Evolutionary conservation across 2,888 invertebrate genomes (phyloP), one percentile per base, ranked within the genome.

Genomic region (Podabrus alpinus): DNA sequence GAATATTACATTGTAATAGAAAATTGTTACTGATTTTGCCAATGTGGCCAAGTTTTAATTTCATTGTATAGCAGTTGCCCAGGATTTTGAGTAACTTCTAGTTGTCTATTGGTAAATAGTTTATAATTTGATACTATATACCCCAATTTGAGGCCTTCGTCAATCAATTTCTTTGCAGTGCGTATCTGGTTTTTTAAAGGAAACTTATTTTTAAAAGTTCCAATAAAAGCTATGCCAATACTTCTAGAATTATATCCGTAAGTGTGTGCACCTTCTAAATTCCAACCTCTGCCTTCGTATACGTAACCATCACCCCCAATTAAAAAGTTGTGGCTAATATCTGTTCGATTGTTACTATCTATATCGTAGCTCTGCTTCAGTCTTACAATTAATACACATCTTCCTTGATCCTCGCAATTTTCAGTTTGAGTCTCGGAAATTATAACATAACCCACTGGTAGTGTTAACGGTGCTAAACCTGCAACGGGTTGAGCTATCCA

Each of bases 261-360:
- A 0, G 94, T 90, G 81, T 95, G 94, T 0, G 94, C 92, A 0
- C 95, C 95, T 60, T 91, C 88, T 75, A 86, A 86, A 78, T 92
- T 90, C 95, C 95, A 95, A 1, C 94, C 94, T 0, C 94, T 94
- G 0, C 93, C 94, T 79, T 90, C 91, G 84, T 94, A 95, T 0
- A 91, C 92, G 9, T 90, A 89, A 0, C 94, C 94, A 83, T 94
- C 94, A 9, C 94, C 94, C 0, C 94, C 95, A 2, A 95, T 90
- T 3, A 95, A 86, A 80, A 94, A 96, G 83, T 94, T 95, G 84
- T 94, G 95, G 0, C 89, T 92, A 21, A 94, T 94, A 83, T 95
- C 94, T 74, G 88, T 89, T 89, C 92, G 92, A 0, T 88, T 85
- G 70, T 85, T 86, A 15, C 90, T 89, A 80, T 93, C 93, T 29